Percentiles rank a stretch among this genome's conserved stretches.
phyloP scores from a whole-genome alignment of 1,140 invertebrate species.

The Calephelis virginiensis region DNA sequence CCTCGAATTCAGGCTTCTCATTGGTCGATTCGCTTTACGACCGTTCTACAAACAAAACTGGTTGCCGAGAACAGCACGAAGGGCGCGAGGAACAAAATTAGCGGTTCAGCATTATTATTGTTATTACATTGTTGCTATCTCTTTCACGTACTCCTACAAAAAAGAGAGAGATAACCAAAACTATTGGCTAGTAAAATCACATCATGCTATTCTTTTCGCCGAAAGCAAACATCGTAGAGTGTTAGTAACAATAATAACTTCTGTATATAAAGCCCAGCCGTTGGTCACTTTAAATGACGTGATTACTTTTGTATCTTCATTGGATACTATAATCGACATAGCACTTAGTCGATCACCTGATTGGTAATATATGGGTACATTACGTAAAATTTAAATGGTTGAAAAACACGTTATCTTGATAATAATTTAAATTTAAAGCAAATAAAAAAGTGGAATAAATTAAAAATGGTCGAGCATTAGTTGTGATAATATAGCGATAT shows the following conservation, averaged over 20 bases:
- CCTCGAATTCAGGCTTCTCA: conserved; percentile 37
- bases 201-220: conserved; percentile 16
- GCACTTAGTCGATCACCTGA: not conserved
- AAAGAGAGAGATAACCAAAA: conserved; percentile 39
- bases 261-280: conserved; percentile 12
- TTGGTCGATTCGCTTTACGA: conserved; percentile 65
- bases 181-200: conserved; percentile 35
- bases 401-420: not conserved
- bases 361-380: not conserved
- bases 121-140: conserved; percentile 52
- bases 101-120: conserved; percentile 67
- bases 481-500: too few relatives aligned
- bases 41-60: conserved; percentile 74
- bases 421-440: not conserved
- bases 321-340: conserved; percentile 2
- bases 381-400: not conserved
- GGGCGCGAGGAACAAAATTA: conserved; percentile 74
- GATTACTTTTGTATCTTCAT: conserved; percentile 1
- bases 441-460: not conserved
- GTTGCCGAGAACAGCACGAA: conserved; percentile 68
- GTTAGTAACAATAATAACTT: conserved; percentile 17
- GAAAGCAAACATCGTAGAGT: conserved; percentile 15
- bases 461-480: not conserved
- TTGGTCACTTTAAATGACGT: conserved; percentile 11
- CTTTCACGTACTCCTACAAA: conserved; percentile 33